These are phyloP conservation scores for Bucco capensis DNA, from an alignment of 2,113 vertebrate species.

Conservation along the genomic window DNA sequence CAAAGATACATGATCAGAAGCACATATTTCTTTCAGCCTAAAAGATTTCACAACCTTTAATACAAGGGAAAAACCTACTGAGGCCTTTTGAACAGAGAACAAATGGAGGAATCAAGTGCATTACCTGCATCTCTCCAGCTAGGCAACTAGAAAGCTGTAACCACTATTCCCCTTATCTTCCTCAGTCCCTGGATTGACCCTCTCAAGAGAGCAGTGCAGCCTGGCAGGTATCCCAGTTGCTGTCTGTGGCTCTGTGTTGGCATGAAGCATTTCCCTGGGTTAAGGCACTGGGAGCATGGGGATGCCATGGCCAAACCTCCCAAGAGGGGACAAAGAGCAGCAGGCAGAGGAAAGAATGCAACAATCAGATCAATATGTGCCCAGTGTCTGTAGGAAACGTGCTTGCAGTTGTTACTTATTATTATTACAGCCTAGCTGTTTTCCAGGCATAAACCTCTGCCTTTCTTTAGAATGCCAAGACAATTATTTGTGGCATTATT, in stretches of 20 bases:
- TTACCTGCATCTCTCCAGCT: neutral
- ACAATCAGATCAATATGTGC: neutral
- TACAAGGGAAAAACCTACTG: neutral
- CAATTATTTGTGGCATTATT: neutral
- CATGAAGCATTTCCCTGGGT: fast-evolving
- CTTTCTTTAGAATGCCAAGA: slow-evolving; percentile 11
- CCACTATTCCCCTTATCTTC: neutral
- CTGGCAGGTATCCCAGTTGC: neutral
- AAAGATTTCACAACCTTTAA: neutral
- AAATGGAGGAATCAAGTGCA: neutral
- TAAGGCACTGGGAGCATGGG: neutral
- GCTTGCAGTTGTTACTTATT: neutral
- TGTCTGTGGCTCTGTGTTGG: neutral
- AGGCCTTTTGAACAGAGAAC: neutral
- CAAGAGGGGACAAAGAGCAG: neutral
- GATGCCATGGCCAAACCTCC: neutral
- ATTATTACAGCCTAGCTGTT: no score
- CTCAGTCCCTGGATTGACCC: neutral
- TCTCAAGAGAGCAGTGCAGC: neutral
- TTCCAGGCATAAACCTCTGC: slow-evolving; percentile 34
- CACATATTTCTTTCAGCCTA: neutral
- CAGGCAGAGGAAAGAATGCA: neutral
- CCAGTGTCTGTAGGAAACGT: slow-evolving; percentile 36
- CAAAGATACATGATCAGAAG: neutral
- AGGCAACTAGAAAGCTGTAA: neutral